Base-by-base conservation (phyloP, 2,113 vertebrate genomes). In the Trogon melanurus region DNA sequence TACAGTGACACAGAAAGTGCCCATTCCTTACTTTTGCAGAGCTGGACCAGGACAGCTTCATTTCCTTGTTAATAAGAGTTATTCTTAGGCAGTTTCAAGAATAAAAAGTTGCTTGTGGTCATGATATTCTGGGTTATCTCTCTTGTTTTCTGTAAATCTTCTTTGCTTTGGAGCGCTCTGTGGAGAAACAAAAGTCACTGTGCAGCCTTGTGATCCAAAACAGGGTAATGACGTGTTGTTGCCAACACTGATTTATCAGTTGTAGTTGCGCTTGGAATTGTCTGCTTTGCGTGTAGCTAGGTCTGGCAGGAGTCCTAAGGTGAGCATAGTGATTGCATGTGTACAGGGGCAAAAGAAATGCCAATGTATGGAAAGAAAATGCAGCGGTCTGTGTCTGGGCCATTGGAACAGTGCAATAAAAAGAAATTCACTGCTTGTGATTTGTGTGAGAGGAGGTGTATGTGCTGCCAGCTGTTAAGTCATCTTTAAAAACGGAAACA, bases 401-500 rank as follows among this genome's bases (percentile, higher is more conserved):
- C 84, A 22, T 61, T 82, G 51, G 45, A 95, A 54, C 16, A 61
- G 20, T 25, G 29, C 71, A 83, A 11, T 70, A 45, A 38, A 56
- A 72, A 70, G 25, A 79, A 69, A 41, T 67, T 27, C 26, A 48
- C 23, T 44, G 5, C 32, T 75, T 91, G 51, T 66, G 62, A 76
- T 58, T 54, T 91, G 22, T 45, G 51, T 53, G 86, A 95, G 60
- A 27, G 36, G 36, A 80, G 47, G 61, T 72, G 5, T 50, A 9
- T 50, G 17, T 90, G 30, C 44, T 95, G 70, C 89, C 89, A 93
- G 47, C 62, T 83, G 51, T 86, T 67, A 89, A 87, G 47, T 86
- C 60, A 78, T 88, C 41, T n/a, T 38, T 7, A 16, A 26, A 29
- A 38, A 34, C 30, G 29, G 29, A 22, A 29, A 27, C 34, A 47